Base-by-base conservation (phyloP, 2,888 invertebrate genomes). In the Cephus runcator region DNA sequence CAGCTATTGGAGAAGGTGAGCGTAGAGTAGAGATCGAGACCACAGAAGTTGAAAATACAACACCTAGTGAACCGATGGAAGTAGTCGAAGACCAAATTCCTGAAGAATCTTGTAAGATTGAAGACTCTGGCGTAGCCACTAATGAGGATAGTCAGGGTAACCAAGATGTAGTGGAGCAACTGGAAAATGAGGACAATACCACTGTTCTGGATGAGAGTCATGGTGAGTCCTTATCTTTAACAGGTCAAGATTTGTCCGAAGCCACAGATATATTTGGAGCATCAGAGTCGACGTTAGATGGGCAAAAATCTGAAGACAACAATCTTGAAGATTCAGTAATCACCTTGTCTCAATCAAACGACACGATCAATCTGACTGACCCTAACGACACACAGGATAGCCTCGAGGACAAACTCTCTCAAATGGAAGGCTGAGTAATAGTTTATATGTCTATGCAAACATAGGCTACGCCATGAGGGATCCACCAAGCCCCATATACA, bases 361-460 rank as follows among this genome's bases (percentile, higher is more conserved):
- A 90, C 11, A 88, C 89, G 0, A 89, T 91, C n/a, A 89, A 86
- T 81, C 78, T 91, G 40, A 90, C 87, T 34, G 91, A 91, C n/a
- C 87, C 90, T 11, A 89, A 87, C 40, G 91, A 91, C 76, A 91
- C 90, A 76, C 90, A 90, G 75, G 91, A 91, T 34, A 91, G 91
- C 78, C 85, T 91, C 30, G 91, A 91, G 79, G 90, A 90, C 69
- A 91, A 91, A 81, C 85, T 91, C 30, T 91, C 90, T 71, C 90
- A 90, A 76, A 91, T 91, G 89, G 91, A 91, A 56, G 91, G 91
- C 77, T 78, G 75, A 78, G 69, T 15, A 56, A 34, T 69, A 40
- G 15, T 56, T 23, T 9, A 56, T 56, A 56, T 56, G 23, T 56
- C 56, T 56, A 23, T 56, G 23, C 23, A 56, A 56, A 56, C 23